Evolutionary conservation across 2,113 vertebrate species (phyloP), one percentile per base, ranked within the genome.

Genomic region (Hippocampus guttulatus): DNA sequence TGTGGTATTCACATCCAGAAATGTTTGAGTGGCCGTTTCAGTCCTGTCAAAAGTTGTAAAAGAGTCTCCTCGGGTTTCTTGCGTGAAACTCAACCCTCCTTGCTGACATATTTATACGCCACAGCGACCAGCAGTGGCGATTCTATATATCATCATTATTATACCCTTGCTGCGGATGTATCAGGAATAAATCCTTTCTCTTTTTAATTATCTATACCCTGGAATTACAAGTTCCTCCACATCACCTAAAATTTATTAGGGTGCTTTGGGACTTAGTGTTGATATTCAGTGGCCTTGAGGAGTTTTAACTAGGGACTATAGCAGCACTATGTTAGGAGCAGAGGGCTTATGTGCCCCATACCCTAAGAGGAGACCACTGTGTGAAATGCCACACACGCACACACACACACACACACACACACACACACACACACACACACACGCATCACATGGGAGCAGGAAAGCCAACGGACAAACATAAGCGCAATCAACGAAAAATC

Each of bases 301-400:
- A 68, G 73, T 81, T 84, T 80, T 77, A 81, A 81, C 75, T 67
- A 74, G 55, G 67, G 80, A 66, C 68, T 77, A 54, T 6, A 52
- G 54, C 67, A n/a, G 68, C 49, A 25, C 15, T 20, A 57, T 21
- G 71, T 64, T 43, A 76, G 72, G 75, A 75, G 45, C 51, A 21
- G 60, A 40, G 68, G 21, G 61, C 82, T 67, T 78, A 4, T 77
- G 78, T 80, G 83, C 81, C 54, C 62, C 30, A 2, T n/a, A 73
- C 61, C 71, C 65, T 75, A 14, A 78, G 41, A 38, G 68, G 75
- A 75, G 75, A 69, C 69, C 80, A 67, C 58, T 60, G 45, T 77
- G 79, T 76, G 66, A 81, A 82, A 80, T 73, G 73, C 76, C 76
- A 76, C 79, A 85, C 65, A 72, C 73, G 67, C 64, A 38, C 71